Evolutionary conservation across 2,797 vertebrate species (phyloP), one percentile per base, ranked within the genome.

Genomic region (Novumbra hubbsi): DNA sequence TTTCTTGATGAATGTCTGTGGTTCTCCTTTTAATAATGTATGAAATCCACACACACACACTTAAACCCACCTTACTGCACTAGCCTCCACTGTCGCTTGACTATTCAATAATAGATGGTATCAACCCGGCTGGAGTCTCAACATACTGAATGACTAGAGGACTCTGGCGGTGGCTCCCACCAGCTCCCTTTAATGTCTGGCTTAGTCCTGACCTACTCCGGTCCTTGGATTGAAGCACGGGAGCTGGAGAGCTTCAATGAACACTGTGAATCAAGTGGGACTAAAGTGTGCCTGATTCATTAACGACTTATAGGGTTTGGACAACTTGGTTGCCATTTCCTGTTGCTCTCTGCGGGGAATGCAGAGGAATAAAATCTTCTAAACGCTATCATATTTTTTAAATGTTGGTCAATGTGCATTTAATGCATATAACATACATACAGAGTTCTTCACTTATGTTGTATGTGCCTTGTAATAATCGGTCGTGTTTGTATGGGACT

Each of bases 161-260:
- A 76, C 78, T 21, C 69, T 78, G 72, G 84, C 16, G 28, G 48
- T 49, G 14, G 63, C 16, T 41, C 70, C 76, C 21, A 4, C 57
- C 52, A 38, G 48, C 72, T 62, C 80, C 80, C 76, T 86, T 80
- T 75, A 80, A 82, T 71, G 66, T 66, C 24, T 67, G 79, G 85
- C 79, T 55, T 34, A 41, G 71, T 81, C 85, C 79, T 87, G 83
- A 78, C 80, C 85, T 86, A 84, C 86, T 83, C 77, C 82, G 32
- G 72, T 67, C 2, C 7, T 11, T 17, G 4, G 32, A 38, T 19
- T 41, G 2, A 41, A 32, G 62, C 19, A 41, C 73, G 84, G 78
- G 85, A 84, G 83, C 83, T 71, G 74, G 27, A 69, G 79, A 78
- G 14, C 60, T 84, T 70, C 80, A 75, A 84, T 74, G 19, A 70